A percentile compares a stretch with the other conserved stretches of the same genome.
These are phyloP conservation scores for Nibea albiflora DNA, from an alignment of 2,113 vertebrate genomes.

Conservation along the genomic window DNA sequence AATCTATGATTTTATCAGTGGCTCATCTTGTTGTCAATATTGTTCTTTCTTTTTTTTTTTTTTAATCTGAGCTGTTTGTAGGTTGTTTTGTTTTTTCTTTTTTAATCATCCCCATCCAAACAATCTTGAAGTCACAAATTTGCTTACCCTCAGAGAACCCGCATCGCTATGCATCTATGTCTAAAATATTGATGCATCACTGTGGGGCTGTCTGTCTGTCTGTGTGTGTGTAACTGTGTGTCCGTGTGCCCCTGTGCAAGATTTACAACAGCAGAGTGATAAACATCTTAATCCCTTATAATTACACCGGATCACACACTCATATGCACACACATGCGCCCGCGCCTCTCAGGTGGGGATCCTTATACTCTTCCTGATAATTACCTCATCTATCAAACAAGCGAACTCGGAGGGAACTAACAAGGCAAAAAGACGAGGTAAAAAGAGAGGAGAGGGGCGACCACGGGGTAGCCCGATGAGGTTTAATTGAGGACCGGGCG, in stretches of 20 bases:
- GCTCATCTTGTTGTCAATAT: neutral
- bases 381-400: slow-evolving; percentile 73
- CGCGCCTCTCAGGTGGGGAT: slow-evolving; percentile 67
- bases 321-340: slow-evolving; percentile 18
- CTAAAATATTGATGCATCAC: slow-evolving; percentile 8
- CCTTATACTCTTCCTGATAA: slow-evolving; percentile 59
- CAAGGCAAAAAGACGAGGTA: slow-evolving; percentile 24
- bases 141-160: neutral
- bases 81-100: neutral
- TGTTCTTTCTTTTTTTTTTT: neutral
- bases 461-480: neutral
- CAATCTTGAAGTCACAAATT: slow-evolving; percentile 9
- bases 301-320: slow-evolving; percentile 67
- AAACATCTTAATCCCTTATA: slow-evolving; percentile 76
- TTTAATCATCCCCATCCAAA: neutral
- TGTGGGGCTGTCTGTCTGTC: neutral
- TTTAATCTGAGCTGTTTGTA: neutral
- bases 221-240: slow-evolving; percentile 1
- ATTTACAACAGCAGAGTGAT: slow-evolving; percentile 65
- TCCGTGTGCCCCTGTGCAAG: slow-evolving; percentile 21
- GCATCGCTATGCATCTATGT: neutral
- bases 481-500: slow-evolving; percentile 3
- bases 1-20: neutral
- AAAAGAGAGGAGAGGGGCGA: slow-evolving; percentile 2
- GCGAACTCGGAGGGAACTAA: slow-evolving; percentile 35